A percentile compares a stretch with the other conserved stretches of the same genome.
Evolutionary conservation across 2,888 invertebrate species (phyloP).

Genomic region (Agonopterix heracliana): DNA sequence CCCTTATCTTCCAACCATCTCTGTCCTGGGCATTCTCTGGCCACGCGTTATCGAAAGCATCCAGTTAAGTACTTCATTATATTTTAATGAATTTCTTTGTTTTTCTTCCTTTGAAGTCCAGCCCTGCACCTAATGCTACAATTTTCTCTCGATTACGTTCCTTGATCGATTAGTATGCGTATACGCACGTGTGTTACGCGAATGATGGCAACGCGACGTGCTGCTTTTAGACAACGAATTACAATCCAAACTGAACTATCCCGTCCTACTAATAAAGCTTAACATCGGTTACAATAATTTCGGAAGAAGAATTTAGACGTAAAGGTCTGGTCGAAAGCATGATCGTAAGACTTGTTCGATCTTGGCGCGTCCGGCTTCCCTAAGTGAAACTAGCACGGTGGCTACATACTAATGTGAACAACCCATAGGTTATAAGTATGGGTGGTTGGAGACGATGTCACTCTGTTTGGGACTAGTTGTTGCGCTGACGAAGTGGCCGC

Average conservation of each 20-base stretch:
- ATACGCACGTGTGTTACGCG: slow-evolving; percentile 52
- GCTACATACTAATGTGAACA: slow-evolving; percentile 58
- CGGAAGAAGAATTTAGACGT: slow-evolving; percentile 18
- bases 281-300: slow-evolving; percentile 19
- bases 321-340: slow-evolving; percentile 52
- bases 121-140: slow-evolving; percentile 10
- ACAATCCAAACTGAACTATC: slow-evolving; percentile 23
- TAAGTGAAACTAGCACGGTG: slow-evolving; percentile 56
- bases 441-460: slow-evolving; percentile 39
- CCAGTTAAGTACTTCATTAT: too few relatives aligned
- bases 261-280: slow-evolving; percentile 10
- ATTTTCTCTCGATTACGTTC: slow-evolving; percentile 71
- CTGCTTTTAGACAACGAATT: slow-evolving; percentile 15
- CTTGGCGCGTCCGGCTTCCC: slow-evolving; percentile 51
- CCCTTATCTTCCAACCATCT: too few relatives aligned
- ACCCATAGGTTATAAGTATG: slow-evolving; percentile 67
- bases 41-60: too few relatives aligned
- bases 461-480: slow-evolving; percentile 45
- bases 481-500: slow-evolving; percentile 53
- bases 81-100: too few relatives aligned
- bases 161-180: slow-evolving; percentile 56
- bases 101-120: too few relatives aligned
- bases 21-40: too few relatives aligned
- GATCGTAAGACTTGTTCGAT: slow-evolving; percentile 43
- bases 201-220: slow-evolving; percentile 61